A percentile compares a stretch with the other conserved stretches of the same genome.
These are phyloP conservation scores for Colistium nudipinnis DNA, from an alignment of 2,113 vertebrate genomes.

Conservation along the genomic window DNA sequence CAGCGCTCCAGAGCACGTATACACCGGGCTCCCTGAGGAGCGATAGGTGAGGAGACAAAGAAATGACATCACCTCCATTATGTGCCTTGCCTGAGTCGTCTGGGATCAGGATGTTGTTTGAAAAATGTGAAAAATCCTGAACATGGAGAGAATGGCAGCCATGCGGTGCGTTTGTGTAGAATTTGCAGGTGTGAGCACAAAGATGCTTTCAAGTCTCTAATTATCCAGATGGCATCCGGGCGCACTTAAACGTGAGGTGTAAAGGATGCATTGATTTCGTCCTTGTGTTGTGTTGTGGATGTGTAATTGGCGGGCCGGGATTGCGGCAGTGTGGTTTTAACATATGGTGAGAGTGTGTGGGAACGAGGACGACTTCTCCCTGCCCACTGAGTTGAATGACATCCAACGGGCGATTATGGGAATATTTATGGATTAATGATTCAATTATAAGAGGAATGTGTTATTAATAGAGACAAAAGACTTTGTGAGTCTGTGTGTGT, in stretches of 20 bases:
- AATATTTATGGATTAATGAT: constrained; percentile 39
- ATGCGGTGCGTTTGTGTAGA: not conserved
- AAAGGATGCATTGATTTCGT: constrained; percentile 5
- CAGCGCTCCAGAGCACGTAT: constrained; percentile 9
- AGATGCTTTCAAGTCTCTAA: not conserved
- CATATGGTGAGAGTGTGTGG: constrained; percentile 40
- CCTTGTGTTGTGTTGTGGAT: constrained; percentile 25
- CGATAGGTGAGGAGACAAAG: constrained; percentile 1
- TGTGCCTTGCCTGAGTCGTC: not conserved
- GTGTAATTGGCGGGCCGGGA: constrained; percentile 33
- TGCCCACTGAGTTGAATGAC: constrained; percentile 1
- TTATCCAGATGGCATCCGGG: constrained; percentile 12
- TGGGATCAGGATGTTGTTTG: not conserved
- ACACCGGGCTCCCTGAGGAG: not conserved
- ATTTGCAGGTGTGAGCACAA: constrained; percentile 15
- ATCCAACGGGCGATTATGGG: constrained; percentile 25
- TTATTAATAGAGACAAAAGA: constrained; percentile 4
- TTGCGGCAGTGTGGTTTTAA: constrained; percentile 29
- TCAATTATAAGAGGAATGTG: constrained; percentile 23
- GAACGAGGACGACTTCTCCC: not conserved
- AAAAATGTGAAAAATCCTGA: not conserved
- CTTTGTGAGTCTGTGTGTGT: not conserved
- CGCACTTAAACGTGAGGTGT: constrained; percentile 1
- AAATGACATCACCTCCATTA: constrained; percentile 4
- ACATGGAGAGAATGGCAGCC: not conserved